These are phyloP conservation scores for Macrophya annulata DNA, from an alignment of 2,888 invertebrate genomes.

Conservation along the genomic window DNA sequence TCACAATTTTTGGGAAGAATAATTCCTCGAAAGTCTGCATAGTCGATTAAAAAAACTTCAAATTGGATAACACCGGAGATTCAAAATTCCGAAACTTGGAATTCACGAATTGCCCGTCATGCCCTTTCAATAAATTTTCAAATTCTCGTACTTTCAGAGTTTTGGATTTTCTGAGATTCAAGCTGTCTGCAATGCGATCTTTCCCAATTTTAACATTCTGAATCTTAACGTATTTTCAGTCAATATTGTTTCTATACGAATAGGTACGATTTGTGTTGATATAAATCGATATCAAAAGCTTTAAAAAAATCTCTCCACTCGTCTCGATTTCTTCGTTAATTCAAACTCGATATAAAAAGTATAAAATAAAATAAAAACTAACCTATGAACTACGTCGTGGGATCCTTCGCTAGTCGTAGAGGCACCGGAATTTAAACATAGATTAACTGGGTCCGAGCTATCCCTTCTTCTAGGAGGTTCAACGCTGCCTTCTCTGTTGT, in stretches of 20 bases:
- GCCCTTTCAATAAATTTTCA: no score
- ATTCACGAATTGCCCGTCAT: no score
- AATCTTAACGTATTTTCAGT: no score
- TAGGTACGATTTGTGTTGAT: conserved; percentile 36
- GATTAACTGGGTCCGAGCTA: conserved; percentile 92
- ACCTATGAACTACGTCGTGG: conserved; percentile 76
- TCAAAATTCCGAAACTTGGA: no score
- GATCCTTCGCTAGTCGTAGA: conserved; percentile 77
- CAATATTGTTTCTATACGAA: not conserved
- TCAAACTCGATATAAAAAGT: not conserved
- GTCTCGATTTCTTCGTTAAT: not conserved
- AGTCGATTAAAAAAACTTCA: no score
- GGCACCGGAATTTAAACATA: conserved; percentile 81
- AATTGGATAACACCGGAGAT: no score
- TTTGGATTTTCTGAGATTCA: no score
- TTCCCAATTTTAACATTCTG: no score
- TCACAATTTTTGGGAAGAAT: no score
- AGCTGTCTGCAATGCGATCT: no score
- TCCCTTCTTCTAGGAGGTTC: conserved; percentile 85
- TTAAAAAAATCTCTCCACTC: not conserved
- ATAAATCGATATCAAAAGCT: conserved; percentile 15
- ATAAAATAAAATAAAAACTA: conserved; percentile 35
- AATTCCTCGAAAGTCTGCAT: no score
- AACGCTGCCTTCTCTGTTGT: conserved; percentile 76
- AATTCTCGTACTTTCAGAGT: no score